Evolutionary conservation across 92 coral and sea anemone species (phyloP).

Genomic region (Heteractis magnifica): DNA sequence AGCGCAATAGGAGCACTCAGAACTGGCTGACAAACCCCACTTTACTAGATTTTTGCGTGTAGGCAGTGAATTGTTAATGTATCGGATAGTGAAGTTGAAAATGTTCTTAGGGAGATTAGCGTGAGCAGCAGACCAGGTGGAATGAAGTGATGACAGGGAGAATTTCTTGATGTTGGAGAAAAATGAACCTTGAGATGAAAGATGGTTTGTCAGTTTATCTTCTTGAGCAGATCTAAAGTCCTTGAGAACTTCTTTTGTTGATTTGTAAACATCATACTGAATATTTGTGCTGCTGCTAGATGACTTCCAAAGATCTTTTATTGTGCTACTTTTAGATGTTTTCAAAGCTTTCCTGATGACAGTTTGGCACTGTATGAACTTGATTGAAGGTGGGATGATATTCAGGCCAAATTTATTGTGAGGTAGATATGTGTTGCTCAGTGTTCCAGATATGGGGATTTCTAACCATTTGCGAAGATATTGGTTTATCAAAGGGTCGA

Average conservation of each 20-base stretch:
- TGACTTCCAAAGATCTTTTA: slow-evolving; percentile 22
- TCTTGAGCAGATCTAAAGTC: slow-evolving; percentile 10
- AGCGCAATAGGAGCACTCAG: slow-evolving; percentile 30
- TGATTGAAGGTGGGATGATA: no score
- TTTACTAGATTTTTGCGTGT: slow-evolving; percentile 37
- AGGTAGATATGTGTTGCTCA: no score
- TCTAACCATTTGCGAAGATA: no score
- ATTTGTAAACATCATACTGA: slow-evolving; percentile 30
- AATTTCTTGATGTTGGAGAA: slow-evolving; percentile 14
- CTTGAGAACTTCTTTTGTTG: no score
- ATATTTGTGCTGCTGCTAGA: slow-evolving; percentile 28
- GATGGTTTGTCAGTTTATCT: neutral
- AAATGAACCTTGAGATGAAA: slow-evolving; percentile 15
- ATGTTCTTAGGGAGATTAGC: slow-evolving; percentile 33
- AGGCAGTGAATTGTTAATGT: slow-evolving; percentile 27
- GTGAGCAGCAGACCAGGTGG: slow-evolving; percentile 27
- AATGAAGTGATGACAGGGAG: slow-evolving; percentile 4
- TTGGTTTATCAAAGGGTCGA: no score
- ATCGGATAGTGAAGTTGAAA: slow-evolving; percentile 15
- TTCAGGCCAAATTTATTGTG: no score
- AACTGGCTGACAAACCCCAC: slow-evolving; percentile 21
- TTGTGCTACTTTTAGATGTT: slow-evolving; percentile 4
- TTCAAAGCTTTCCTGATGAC: slow-evolving; percentile 24
- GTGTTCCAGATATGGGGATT: no score
- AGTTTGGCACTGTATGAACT: slow-evolving; percentile 30